Conservation (phyloP, 2,888 invertebrate genomes). For the Plagiodera versicolora region DNA sequence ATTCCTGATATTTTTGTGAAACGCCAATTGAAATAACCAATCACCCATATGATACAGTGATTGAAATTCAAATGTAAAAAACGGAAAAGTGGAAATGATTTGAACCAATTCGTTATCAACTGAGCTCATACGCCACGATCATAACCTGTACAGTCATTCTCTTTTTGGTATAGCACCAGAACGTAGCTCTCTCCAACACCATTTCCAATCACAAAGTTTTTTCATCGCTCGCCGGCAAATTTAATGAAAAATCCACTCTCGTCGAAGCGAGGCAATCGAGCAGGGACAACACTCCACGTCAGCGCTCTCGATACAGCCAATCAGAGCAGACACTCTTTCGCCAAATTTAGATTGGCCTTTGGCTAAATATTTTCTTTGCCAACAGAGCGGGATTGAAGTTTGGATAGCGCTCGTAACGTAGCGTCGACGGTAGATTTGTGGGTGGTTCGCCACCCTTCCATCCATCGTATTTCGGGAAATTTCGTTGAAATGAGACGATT, state of each 20-base stretch:
- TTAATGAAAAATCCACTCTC: conserved; percentile 52
- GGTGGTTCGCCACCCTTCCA: not conserved
- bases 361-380: conserved; percentile 60
- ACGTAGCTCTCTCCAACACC: not conserved
- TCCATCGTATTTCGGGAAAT: too few species aligned
- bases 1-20: too few species aligned
- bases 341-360: conserved; percentile 58
- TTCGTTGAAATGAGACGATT: too few species aligned
- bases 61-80: too few species aligned
- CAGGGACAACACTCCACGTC: conserved; percentile 51
- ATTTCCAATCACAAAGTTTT: conserved; percentile 29
- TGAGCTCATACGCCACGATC: not conserved
- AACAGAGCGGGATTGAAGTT: conserved; percentile 56
- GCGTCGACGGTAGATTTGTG: conserved; percentile 45
- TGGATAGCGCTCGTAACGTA: conserved; percentile 45
- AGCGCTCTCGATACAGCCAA: conserved; percentile 50
- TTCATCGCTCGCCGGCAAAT: conserved; percentile 26
- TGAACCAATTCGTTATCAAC: not conserved
- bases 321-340: conserved; percentile 51
- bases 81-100: not conserved
- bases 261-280: conserved; percentile 49
- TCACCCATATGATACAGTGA: too few species aligned
- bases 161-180: not conserved
- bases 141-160: not conserved
- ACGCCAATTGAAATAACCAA: too few species aligned